Conservation (phyloP, 2,113 vertebrate genomes). For the Eubucco bourcierii region DNA sequence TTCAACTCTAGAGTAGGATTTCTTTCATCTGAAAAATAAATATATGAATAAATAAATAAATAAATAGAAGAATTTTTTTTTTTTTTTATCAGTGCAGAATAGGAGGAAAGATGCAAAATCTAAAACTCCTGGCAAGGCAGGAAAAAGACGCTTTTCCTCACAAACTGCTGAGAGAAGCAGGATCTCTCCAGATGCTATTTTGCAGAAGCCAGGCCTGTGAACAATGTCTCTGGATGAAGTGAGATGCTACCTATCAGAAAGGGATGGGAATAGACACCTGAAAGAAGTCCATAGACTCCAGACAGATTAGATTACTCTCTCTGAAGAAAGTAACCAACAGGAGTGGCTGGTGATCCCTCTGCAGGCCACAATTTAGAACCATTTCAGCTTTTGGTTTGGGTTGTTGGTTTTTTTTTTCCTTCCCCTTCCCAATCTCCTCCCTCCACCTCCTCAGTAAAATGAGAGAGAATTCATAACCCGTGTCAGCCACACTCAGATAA, state of each 20-base stretch:
- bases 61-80: too few relatives aligned
- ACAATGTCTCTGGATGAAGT: not conserved
- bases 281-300: not conserved
- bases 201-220: not conserved
- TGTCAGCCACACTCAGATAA: conserved; percentile 67
- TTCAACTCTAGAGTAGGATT: too few relatives aligned
- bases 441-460: conserved; percentile 30
- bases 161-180: not conserved
- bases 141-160: not conserved
- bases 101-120: not conserved
- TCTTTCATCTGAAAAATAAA: too few relatives aligned
- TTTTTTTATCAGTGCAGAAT: not conserved
- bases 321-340: conserved; percentile 4
- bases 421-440: not conserved
- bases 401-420: too few relatives aligned
- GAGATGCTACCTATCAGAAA: not conserved
- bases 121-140: not conserved
- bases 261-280: not conserved
- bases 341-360: not conserved
- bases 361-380: not conserved
- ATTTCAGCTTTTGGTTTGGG: not conserved
- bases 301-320: conserved; percentile 3
- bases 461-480: conserved; percentile 70
- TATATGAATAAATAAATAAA: too few relatives aligned
- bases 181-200: not conserved